A percentile compares a stretch with the other conserved stretches of the same genome.
Conservation (phyloP, 2,797 vertebrate species). For the Sorex maritimensis region DNA sequence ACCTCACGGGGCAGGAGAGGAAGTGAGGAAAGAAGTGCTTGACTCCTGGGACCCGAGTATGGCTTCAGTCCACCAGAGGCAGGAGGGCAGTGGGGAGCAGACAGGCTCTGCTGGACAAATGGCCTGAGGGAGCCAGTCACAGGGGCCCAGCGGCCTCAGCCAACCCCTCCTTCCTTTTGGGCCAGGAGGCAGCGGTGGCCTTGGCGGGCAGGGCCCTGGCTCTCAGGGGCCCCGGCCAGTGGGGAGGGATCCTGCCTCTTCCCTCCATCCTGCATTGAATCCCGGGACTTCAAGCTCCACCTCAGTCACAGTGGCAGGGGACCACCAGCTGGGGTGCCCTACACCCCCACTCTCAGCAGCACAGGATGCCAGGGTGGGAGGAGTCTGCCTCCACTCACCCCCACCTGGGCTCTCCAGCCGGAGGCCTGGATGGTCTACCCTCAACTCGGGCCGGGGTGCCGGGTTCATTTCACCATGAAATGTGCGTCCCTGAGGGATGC, state of each 20-base stretch:
- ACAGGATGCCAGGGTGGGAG: background rate
- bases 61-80: slow-evolving; percentile 80
- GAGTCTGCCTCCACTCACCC: background rate
- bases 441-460: slow-evolving; percentile 2
- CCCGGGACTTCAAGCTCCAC: slow-evolving; percentile 72
- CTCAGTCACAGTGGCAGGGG: slow-evolving; percentile 72
- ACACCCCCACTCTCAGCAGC: slow-evolving; percentile 45
- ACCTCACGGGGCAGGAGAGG: slow-evolving; percentile 76
- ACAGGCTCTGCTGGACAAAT: slow-evolving; percentile 62
- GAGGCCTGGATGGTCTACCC: slow-evolving; percentile 44
- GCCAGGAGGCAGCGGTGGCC: slow-evolving; percentile 53
- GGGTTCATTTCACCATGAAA: slow-evolving; percentile 27
- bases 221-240: too few relatives aligned
- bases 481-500: slow-evolving; percentile 27
- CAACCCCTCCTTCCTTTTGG: slow-evolving; percentile 65
- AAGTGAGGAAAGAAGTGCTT: slow-evolving; percentile 72
- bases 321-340: background rate
- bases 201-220: slow-evolving; percentile 31
- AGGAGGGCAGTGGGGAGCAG: background rate
- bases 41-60: slow-evolving; percentile 82
- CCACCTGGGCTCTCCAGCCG: slow-evolving; percentile 28
- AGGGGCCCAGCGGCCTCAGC: background rate
- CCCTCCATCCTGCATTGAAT: slow-evolving; percentile 42
- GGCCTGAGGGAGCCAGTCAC: slow-evolving; percentile 16
- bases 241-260: background rate